A percentile compares a stretch with the other conserved stretches of the same genome.
Conservation (phyloP, 2,888 invertebrate species). For the Drosophila monieri region DNA sequence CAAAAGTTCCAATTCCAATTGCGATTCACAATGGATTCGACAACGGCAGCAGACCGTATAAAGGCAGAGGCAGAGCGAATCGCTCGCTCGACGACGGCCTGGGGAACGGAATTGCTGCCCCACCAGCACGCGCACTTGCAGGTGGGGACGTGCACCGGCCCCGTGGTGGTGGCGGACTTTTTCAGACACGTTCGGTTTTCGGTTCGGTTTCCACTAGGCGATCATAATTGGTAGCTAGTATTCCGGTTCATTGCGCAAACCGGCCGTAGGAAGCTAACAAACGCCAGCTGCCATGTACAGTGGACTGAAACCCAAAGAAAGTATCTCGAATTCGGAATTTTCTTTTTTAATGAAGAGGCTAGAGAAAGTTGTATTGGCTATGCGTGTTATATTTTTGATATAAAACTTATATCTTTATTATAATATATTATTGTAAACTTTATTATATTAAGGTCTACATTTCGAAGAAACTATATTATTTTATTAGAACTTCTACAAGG, state of each 20-base stretch:
- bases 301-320: conserved; percentile 3
- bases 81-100: conserved; percentile 40
- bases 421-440: too few relatives aligned
- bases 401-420: too few relatives aligned
- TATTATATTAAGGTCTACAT: too few relatives aligned
- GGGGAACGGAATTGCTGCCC: conserved; percentile 66
- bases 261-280: conserved; percentile 9
- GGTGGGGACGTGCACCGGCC: conserved; percentile 56
- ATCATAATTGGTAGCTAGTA: conserved; percentile 39
- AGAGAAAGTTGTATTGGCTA: too few relatives aligned
- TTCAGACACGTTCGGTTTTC: conserved; percentile 77
- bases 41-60: conserved; percentile 21
- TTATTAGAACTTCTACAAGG: too few relatives aligned
- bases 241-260: conserved; percentile 21
- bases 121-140: conserved; percentile 61
- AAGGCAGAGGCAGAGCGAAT: conserved; percentile 15
- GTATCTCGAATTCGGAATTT: background rate
- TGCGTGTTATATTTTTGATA: too few relatives aligned
- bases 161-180: conserved; percentile 69
- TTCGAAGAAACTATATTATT: too few relatives aligned
- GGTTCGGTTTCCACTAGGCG: conserved; percentile 74
- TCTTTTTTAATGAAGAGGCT: background rate
- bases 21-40: conserved; percentile 33
- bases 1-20: conserved; percentile 58
- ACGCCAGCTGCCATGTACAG: conserved; percentile 12